Base-by-base conservation (phyloP, 2,113 vertebrate genomes). In the Podocnemis expansa region DNA sequence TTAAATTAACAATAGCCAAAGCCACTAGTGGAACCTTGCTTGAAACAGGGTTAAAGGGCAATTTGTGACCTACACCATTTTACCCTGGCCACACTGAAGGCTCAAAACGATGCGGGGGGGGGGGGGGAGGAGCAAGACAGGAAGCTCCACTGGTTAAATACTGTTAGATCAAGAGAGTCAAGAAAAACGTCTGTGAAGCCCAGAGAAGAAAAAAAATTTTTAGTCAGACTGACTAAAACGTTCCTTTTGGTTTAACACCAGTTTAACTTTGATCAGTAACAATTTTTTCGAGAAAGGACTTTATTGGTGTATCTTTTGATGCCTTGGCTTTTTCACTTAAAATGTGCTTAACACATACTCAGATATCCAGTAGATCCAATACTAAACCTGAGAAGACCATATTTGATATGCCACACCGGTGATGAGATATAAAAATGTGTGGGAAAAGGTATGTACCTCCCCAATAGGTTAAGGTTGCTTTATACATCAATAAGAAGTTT, bases 171-270 rank as follows among this genome's bases (percentile, higher is more conserved):
- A 67, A 41, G 13, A 41, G 38, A 75, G 22, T 83, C 60, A 55
- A 75, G 29, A 85, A 0, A 78, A n/a, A 3, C 8, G 60, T 75
- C 2, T 54, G 1, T 83, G 34, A 4, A 75, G 17, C 70, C 25
- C 80, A 49, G 24, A 47, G 54, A n/a, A n/a, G 82, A 8, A 55
- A 84, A 78, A 2, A 31, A 51, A 58, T 94, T 11, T 43, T 27
- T 24, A 84, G 14, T 87, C 60, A 63, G 51, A 34, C 4, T 56
- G 79, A 83, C 80, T 10, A 54, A 92, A 82, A 89, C 17, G 27
- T 70, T 49, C 17, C 2, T 43, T 92, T 89, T 1, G 0, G 14
- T 51, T 83, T 86, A 94, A 89, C 34, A 9, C 14, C 60, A 45
- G 41, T 49, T 58, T 6, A 80, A 84, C 31, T 24, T 87, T 76